Percentiles rank a stretch among this genome's conserved stretches.
Evolutionary conservation across 2,113 vertebrate species (phyloP).

Genomic region (Miniopterus natalensis): DNA sequence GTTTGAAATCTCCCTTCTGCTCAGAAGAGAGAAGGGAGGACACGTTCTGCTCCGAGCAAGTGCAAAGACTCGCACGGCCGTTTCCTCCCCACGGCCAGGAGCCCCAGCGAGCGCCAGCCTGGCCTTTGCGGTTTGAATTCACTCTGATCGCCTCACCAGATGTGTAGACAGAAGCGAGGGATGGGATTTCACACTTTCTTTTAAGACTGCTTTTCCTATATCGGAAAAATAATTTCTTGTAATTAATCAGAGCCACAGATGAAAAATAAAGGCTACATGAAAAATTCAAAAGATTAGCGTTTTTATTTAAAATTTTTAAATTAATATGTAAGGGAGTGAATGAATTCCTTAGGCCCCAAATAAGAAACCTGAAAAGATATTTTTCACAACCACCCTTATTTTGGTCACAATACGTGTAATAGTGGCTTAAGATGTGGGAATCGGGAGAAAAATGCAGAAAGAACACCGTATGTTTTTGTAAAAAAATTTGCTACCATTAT

Average conservation of each 20-base stretch:
- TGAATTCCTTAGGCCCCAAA: not conserved
- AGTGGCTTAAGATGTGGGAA: not conserved
- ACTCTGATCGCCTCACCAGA: not conserved
- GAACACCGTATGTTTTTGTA: not conserved
- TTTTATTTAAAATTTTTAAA: not conserved
- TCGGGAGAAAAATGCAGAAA: not conserved
- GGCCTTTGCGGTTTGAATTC: not conserved
- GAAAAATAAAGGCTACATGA: not conserved
- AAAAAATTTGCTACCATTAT: not conserved
- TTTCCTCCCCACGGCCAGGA: not conserved
- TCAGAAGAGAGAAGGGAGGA: not conserved
- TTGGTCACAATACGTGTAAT: not conserved
- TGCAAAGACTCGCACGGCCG: fast-evolving
- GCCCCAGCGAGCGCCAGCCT: not conserved
- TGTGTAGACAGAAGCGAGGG: not conserved
- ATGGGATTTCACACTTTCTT: not conserved
- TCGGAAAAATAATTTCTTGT: not conserved
- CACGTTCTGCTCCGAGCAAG: not conserved
- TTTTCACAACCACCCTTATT: not conserved
- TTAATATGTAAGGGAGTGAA: not conserved
- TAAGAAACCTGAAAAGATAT: not conserved
- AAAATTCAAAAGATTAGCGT: constrained; percentile 3
- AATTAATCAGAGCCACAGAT: not conserved
- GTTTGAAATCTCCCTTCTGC: not conserved
- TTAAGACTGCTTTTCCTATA: not conserved